Percentiles rank a stretch among this genome's conserved stretches.
Evolutionary conservation across 2,113 vertebrate genomes (phyloP).

Genomic region (Leptosomus discolor): DNA sequence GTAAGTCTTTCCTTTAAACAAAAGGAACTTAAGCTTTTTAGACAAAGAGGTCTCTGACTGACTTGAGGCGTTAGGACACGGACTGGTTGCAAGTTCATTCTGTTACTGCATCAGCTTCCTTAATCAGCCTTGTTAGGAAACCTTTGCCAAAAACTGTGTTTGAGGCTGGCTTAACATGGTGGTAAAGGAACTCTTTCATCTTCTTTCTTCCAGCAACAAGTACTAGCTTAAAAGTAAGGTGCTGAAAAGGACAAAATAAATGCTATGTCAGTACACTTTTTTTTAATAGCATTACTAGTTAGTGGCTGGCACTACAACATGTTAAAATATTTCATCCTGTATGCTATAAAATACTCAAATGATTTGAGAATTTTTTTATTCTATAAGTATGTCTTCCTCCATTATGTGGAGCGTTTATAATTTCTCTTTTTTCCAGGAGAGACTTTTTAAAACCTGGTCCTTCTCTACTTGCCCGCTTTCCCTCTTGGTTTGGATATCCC

Average conservation of each 20-base stretch:
- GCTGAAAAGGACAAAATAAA: neutral
- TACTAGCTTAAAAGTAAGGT: neutral
- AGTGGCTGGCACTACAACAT: neutral
- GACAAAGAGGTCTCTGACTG: neutral
- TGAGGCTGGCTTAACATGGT: neutral
- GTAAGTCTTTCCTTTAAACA: neutral
- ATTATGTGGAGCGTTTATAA: neutral
- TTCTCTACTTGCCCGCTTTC: neutral
- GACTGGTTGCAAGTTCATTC: conserved; percentile 24
- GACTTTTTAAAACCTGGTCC: neutral
- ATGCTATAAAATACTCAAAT: neutral
- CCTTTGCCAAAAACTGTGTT: neutral
- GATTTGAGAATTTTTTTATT: neutral
- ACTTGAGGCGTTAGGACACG: neutral
- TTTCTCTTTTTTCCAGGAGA: neutral
- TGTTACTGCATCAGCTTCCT: conserved; percentile 10
- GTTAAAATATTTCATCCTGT: neutral
- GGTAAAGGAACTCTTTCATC: conserved; percentile 35
- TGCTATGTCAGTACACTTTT: neutral
- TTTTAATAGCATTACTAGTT: neutral
- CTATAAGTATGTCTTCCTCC: neutral
- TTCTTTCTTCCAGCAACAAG: conserved; percentile 1
- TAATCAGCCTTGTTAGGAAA: neutral
- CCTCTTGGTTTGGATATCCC: neutral
- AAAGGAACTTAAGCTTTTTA: conserved; percentile 6